phyloP scores from a whole-genome alignment of 2,113 vertebrate species.

The Centropristis striata region DNA sequence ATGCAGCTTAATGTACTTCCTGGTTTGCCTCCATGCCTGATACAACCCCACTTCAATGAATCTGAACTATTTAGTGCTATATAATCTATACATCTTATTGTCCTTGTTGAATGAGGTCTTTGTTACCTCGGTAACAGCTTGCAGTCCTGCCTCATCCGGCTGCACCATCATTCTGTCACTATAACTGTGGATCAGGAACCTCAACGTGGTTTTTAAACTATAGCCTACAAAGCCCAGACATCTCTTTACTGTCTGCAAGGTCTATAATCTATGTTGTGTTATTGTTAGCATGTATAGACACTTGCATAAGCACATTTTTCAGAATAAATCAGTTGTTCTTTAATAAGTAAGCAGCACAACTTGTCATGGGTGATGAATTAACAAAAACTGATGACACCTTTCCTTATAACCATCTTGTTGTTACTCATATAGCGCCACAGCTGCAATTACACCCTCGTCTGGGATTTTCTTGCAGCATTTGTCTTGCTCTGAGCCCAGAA shows the following conservation, averaged over 20 bases:
- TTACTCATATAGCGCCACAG: slow-evolving; percentile 24
- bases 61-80: no score
- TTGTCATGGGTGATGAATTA: slow-evolving; percentile 18
- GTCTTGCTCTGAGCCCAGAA: slow-evolving; percentile 29
- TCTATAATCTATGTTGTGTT: not conserved
- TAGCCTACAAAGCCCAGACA: not conserved
- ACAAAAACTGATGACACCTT: slow-evolving; percentile 37
- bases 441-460: slow-evolving; percentile 31
- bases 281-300: not conserved
- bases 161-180: not conserved
- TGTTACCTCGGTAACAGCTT: not conserved
- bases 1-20: no score
- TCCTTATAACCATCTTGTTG: slow-evolving; percentile 29
- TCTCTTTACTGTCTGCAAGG: not conserved
- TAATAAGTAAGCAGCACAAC: slow-evolving; percentile 8
- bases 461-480: slow-evolving; percentile 57
- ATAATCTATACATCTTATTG: not conserved
- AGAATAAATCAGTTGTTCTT: slow-evolving; percentile 10
- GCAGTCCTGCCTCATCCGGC: not conserved
- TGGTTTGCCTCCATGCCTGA: no score
- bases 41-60: no score
- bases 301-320: not conserved
- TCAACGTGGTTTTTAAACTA: not conserved
- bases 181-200: not conserved
- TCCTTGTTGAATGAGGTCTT: not conserved